Base-by-base conservation (phyloP, 2,888 invertebrate genomes). In the Abrostola triplasia region DNA sequence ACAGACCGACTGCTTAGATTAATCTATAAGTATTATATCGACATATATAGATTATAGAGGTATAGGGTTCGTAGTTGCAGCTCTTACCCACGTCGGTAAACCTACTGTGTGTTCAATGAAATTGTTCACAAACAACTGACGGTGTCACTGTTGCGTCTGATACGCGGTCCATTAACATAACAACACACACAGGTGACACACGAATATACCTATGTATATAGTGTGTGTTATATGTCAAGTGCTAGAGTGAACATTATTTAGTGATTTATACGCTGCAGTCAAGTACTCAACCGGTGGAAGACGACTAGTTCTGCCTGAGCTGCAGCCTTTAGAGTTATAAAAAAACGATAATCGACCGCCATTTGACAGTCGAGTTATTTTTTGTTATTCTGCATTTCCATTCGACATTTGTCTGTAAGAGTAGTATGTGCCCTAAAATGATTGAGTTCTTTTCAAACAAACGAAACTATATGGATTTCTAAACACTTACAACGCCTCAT, bases 111-210 rank as follows among this genome's bases (percentile, higher is more conserved):
- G 72, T 70, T 65, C 72, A 67, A 75, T 76, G 80, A 67, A 77
- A 81, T 75, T 73, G 77, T 77, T 70, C 61, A 73, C 79, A 76
- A 82, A 80, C 77, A 82, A 64, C 61, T 69, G 58, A 55, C 67
- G 67, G 62, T 73, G 59, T 53, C 54, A 51, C 61, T 64, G 73
- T 71, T 74, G 67, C 67, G 56, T 53, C 70, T 69, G 70, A 82
- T 78, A 63, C 67, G 59, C 64, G 67, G 66, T 69, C 67, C 58
- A 72, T 77, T 79, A 82, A 59, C 76, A 79, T 80, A 80, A 80
- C 77, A 77, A 61, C 67, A 71, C 56, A 53, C 49, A 48, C 63
- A 72, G 77, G 70, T 73, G 73, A 61, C 70, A 59, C 24, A 68
- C n/a, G 51, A 51, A 8, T 53, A 10, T 55, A 24, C 64, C 58